Evolutionary conservation across 2,888 invertebrate species (phyloP).

Genomic region (Acholoe squamosa): DNA sequence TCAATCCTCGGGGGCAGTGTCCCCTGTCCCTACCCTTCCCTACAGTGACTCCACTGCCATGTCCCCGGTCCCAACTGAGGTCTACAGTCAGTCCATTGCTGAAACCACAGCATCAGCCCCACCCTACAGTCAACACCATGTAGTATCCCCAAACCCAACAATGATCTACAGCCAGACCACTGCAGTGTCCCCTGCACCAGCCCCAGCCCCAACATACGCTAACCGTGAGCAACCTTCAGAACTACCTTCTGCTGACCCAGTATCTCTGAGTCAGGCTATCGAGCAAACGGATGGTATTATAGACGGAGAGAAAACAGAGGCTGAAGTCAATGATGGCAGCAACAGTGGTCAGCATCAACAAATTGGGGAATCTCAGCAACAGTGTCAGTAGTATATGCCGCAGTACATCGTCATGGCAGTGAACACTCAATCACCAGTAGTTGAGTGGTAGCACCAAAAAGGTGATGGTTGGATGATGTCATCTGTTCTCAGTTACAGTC

Average conservation of each 20-base stretch:
- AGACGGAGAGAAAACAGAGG: background rate
- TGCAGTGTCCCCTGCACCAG: background rate
- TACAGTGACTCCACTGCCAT: background rate
- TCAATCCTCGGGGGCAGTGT: background rate
- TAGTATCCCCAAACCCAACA: background rate
- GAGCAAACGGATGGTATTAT: too few species aligned
- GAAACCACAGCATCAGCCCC: background rate
- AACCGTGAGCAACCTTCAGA: too few species aligned
- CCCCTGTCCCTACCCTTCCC: constrained; percentile 13
- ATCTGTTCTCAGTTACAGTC: too few species aligned
- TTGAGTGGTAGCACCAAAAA: too few species aligned
- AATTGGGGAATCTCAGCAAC: background rate
- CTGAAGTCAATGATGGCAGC: background rate
- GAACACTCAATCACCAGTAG: too few species aligned
- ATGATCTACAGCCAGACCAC: too few species aligned
- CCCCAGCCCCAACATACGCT: background rate
- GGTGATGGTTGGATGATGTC: too few species aligned
- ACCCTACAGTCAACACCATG: background rate
- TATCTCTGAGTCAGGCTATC: too few species aligned
- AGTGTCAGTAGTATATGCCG: too few species aligned
- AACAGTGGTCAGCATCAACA: background rate
- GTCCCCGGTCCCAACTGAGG: background rate
- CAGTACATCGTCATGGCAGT: too few species aligned
- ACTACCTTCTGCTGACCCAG: too few species aligned
- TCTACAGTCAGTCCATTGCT: background rate